These are phyloP conservation scores for Piprites chloris DNA, from an alignment of 2,113 vertebrate species.

Conservation along the genomic window DNA sequence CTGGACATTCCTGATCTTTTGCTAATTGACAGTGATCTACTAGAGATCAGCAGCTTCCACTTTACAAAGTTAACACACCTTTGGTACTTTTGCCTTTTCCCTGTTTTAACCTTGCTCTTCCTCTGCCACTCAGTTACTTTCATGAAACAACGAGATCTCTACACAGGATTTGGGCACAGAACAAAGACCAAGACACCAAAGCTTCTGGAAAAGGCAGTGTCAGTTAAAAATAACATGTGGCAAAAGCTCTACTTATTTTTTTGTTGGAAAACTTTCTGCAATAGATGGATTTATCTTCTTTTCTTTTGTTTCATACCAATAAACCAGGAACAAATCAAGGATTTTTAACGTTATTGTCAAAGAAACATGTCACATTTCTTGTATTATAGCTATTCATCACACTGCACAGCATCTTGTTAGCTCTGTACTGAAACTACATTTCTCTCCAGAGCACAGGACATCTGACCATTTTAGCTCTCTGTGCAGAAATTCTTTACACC, in stretches of 20 bases:
- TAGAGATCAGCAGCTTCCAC: not conserved
- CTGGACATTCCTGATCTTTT: not conserved
- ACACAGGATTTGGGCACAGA: not conserved
- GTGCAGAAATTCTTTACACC: not conserved
- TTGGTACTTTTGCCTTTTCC: not conserved
- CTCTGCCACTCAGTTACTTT: not conserved
- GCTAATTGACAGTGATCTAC: not conserved
- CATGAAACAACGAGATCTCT: not conserved
- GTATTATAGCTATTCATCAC: not conserved
- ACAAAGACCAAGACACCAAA: not conserved
- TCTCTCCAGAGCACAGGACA: rapidly evolving
- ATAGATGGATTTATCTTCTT: not conserved
- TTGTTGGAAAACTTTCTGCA: not conserved
- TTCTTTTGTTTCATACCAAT: not conserved
- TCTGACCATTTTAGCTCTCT: not conserved
- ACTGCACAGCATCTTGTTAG: not conserved
- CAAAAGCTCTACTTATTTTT: not conserved
- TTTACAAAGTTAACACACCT: not conserved
- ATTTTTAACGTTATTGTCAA: not conserved
- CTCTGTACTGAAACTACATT: not conserved
- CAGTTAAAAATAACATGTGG: not conserved
- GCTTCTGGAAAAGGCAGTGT: not conserved
- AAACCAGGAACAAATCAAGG: not conserved
- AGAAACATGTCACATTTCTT: not conserved
- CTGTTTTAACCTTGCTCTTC: not conserved